Evolutionary conservation across 2,797 vertebrate species (phyloP), one percentile per base, ranked within the genome.

Genomic region (Arnoldichthys spilopterus): DNA sequence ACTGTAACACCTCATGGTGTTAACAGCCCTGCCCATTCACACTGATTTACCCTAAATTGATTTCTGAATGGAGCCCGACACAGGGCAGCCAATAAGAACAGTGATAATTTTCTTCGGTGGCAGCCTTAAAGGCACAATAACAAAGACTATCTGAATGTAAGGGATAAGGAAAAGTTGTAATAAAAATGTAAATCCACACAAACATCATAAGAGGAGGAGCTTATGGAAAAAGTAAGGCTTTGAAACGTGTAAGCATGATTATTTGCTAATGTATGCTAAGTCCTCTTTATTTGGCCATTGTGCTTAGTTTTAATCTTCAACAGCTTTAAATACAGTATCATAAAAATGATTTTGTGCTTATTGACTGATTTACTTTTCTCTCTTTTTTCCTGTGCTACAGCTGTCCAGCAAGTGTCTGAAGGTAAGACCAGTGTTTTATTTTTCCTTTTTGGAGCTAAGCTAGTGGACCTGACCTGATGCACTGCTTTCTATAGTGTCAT

Each of bases 331-430:
- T 49, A 56, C 26, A 68, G 54, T 45, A 62, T 75, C 32, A 58
- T 13, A 74, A 56, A 58, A 75, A 82, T 77, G 43, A 32, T 8
- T 67, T 8, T 34, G 30, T 82, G 26, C 28, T 68, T 72, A 63
- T 54, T 82, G 37, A 82, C 61, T 77, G 26, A 78, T 79, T 59
- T 72, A 28, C 79, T 45, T 43, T 47, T 78, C 47, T 81, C 51
- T 72, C 20, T 86, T 76, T 87, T 85, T 78, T 63, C 74, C 84
- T 71, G 77, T 32, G 37, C 84, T 59, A 79, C 90, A 94, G 92
- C 89, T 83, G 86, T 93, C 88, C 92, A 93, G 88, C 93, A 86
- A 88, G 91, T 93, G 88, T 91, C 90, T 47, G 91, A 93, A 95
- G 94, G 94, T 95, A 94, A 94, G 94, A 87, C 82, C 82, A 77